Evolutionary conservation across 2,797 vertebrate species (phyloP), one percentile per base, ranked within the genome.

Genomic region (Chanos chanos): DNA sequence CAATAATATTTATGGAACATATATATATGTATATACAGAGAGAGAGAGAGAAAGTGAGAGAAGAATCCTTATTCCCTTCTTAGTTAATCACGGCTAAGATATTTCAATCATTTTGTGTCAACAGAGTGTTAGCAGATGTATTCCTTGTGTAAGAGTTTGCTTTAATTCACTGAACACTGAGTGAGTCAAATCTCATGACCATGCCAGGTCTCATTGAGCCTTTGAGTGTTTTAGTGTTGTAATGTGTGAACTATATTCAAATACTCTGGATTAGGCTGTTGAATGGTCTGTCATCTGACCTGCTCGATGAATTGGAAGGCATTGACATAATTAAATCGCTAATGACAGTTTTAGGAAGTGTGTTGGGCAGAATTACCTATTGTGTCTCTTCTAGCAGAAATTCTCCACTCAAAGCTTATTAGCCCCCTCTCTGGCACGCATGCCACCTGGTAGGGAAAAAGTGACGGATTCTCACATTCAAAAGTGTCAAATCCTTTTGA

Each of bases 401-500:
- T 8, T 48, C 64, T 72, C 55, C 15, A 63, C 24, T 61, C 37
- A 64, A 21, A 43, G 37, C 31, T 40, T 36, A 53, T 62, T 59
- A 61, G 70, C 75, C 78, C 77, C 28, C 10, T 27, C 24, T 8
- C 6, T 5, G 15, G 16, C 47, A 47, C 43, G 27, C 51, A 43
- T 25, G 22, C 19, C 2, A 21, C 51, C n/a, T 24, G 50, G 30
- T 66, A 62, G 27, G 40, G 28, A 33, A 60, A 56, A 56, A 37
- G 21, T 70, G 52, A 76, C 63, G 71, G 44, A 66, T 82, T 87
- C 78, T 82, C 70, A 68, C 78, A 78, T 66, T 79, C 80, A 81
- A 54, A 77, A 79, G 49, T 64, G 61, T 77, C 66, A 72, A 70
- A 82, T 78, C 77, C 76, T 77, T 85, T 86, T 84, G 77, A 86